Evolutionary conservation across 2,888 invertebrate species (phyloP).

Genomic region (Sepiola atlantica): DNA sequence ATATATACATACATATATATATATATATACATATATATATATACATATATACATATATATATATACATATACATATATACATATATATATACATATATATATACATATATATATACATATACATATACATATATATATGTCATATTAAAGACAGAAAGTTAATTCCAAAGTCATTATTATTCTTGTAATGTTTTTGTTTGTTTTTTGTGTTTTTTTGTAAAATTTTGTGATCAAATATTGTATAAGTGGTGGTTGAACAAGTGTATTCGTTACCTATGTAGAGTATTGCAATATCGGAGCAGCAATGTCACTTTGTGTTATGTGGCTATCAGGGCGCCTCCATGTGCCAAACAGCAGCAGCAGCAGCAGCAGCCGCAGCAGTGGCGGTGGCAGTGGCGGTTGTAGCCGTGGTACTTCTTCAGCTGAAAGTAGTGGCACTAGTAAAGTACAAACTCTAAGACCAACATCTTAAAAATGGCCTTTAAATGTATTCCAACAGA

Average conservation of each 20-base stretch:
- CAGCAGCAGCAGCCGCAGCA: neutral
- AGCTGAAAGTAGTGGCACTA: conserved; percentile 32
- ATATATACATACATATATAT: neutral
- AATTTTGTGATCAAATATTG: neutral
- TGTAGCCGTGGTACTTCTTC: too few species aligned
- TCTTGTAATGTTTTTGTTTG: neutral
- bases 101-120: neutral
- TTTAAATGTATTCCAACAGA: neutral
- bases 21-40: neutral
- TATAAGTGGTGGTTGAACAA: neutral
- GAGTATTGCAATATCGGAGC: neutral
- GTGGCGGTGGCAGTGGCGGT: neutral
- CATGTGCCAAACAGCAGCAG: neutral
- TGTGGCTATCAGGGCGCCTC: conserved; percentile 2
- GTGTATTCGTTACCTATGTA: neutral
- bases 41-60: neutral
- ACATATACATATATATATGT: neutral
- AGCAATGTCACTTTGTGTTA: neutral
- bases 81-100: neutral
- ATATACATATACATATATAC: neutral
- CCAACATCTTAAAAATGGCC: neutral
- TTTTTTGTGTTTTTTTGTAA: too few species aligned
- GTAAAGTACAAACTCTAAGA: neutral
- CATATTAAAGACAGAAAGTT: neutral
- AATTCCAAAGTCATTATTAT: neutral